A percentile compares a stretch with the other conserved stretches of the same genome.
Conservation (phyloP, 2,797 vertebrate genomes). For the Dermochelys coriacea region DNA sequence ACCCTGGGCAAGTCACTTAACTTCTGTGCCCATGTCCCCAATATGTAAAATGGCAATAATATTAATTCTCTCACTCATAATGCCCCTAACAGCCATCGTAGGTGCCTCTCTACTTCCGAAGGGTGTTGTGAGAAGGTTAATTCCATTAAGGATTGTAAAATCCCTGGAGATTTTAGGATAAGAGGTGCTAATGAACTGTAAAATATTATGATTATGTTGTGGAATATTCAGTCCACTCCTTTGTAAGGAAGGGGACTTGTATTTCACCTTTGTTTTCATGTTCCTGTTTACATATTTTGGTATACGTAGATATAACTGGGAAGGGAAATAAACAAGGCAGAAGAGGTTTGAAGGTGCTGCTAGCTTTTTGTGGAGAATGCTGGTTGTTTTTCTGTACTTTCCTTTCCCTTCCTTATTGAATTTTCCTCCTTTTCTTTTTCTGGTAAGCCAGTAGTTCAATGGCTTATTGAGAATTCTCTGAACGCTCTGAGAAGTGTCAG, state of each 20-base stretch:
- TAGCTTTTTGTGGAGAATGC: neutral
- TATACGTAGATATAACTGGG: conserved; percentile 15
- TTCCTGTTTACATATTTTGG: conserved; percentile 43
- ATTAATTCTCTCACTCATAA: conserved; percentile 32
- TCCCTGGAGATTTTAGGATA: conserved; percentile 48
- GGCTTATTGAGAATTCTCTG: conserved; percentile 62
- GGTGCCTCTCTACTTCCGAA: conserved; percentile 37
- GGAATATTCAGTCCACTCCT: conserved; percentile 50
- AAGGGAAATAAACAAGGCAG: conserved; percentile 13
- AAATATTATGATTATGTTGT: conserved; percentile 59
- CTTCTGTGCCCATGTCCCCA: conserved; percentile 25
- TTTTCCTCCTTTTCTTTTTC: conserved; percentile 44
- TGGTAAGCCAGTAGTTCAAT: conserved; percentile 44
- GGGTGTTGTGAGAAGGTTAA: conserved; percentile 48
- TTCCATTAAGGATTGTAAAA: conserved; percentile 61
- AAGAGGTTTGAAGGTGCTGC: neutral
- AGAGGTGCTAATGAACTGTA: conserved; percentile 67
- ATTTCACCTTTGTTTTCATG: conserved; percentile 47
- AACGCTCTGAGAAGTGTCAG: conserved; percentile 38
- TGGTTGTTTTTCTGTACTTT: neutral
- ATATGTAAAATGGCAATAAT: conserved; percentile 45
- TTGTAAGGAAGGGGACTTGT: conserved; percentile 38
- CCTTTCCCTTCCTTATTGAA: conserved; percentile 22
- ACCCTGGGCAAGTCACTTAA: neutral
- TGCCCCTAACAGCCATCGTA: conserved; percentile 44